These are phyloP conservation scores for Zele albiditarsus DNA, from an alignment of 2,888 invertebrate species.

Conservation along the genomic window DNA sequence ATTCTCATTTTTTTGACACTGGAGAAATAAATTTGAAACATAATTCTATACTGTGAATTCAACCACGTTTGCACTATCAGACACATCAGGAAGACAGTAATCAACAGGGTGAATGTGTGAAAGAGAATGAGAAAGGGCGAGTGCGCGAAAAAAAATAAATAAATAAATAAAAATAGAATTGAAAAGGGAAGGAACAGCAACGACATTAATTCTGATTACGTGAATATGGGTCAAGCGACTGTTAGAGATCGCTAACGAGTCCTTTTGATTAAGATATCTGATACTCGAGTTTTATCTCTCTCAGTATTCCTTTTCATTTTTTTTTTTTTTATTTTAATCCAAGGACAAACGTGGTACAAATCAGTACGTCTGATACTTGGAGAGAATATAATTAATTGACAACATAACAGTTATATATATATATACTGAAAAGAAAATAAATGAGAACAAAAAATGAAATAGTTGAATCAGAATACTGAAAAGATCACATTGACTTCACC, in stretches of 20 bases:
- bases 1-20: not conserved
- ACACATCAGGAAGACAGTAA: not conserved
- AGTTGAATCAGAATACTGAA: not conserved
- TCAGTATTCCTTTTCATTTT: slow-evolving; percentile 6
- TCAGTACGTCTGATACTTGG: slow-evolving; percentile 6
- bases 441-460: not conserved
- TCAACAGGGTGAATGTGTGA: not conserved
- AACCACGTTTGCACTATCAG: not conserved
- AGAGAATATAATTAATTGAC: slow-evolving; percentile 24
- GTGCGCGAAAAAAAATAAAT: not conserved
- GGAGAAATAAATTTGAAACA: not conserved
- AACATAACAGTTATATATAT: slow-evolving; percentile 2
- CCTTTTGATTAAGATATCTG: slow-evolving; percentile 48
- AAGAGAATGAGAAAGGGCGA: not conserved
- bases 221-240: slow-evolving; percentile 44
- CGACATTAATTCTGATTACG: slow-evolving; percentile 25
- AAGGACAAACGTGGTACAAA: slow-evolving; percentile 19
- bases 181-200: slow-evolving; percentile 5
- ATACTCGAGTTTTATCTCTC: slow-evolving; percentile 35
- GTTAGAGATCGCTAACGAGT: slow-evolving; percentile 38
- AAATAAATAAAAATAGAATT: not conserved
- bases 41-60: not conserved
- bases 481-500: not conserved
- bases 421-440: slow-evolving; percentile 25
- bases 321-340: slow-evolving; percentile 1